phyloP scores from a whole-genome alignment of 35 echinoderm and acorn worm genomes.

The Holothuria glaberrima region DNA sequence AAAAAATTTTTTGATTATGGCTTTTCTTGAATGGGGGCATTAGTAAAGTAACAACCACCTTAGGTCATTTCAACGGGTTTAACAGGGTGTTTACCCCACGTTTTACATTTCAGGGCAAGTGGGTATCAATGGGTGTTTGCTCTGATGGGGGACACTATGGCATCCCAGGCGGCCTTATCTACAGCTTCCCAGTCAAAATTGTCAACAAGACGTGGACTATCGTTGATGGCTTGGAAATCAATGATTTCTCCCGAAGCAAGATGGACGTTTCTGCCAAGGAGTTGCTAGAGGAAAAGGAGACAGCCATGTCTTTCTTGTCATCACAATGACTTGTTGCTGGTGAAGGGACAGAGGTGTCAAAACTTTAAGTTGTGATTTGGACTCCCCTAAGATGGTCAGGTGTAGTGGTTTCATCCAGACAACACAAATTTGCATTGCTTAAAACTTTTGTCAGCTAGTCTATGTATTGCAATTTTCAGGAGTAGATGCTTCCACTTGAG shows the following conservation, averaged over 20 bases:
- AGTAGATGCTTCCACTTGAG: neutral
- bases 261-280: slow-evolving; percentile 93
- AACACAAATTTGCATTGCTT: neutral
- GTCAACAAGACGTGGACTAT: slow-evolving; percentile 61
- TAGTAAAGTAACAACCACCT: too few relatives aligned
- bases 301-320: slow-evolving; percentile 59
- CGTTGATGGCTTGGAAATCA: slow-evolving; percentile 73
- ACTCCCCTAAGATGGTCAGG: neutral
- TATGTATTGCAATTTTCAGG: neutral
- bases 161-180: slow-evolving; percentile 83
- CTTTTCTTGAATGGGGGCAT: too few relatives aligned
- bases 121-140: slow-evolving; percentile 93
- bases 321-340: slow-evolving; percentile 65
- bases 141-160: slow-evolving; percentile 68
- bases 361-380: slow-evolving; percentile 36
- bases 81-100: neutral
- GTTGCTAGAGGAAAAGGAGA: slow-evolving; percentile 72
- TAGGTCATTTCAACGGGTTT: too few relatives aligned
- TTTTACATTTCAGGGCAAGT: slow-evolving; percentile 67
- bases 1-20: too few relatives aligned
- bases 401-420: neutral
- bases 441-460: too few relatives aligned
- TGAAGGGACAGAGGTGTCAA: slow-evolving; percentile 45
- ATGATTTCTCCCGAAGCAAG: slow-evolving; percentile 87
- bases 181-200: slow-evolving; percentile 90